phyloP scores from a whole-genome alignment of 1,140 invertebrate species.

The Drosophila mauritiana region DNA sequence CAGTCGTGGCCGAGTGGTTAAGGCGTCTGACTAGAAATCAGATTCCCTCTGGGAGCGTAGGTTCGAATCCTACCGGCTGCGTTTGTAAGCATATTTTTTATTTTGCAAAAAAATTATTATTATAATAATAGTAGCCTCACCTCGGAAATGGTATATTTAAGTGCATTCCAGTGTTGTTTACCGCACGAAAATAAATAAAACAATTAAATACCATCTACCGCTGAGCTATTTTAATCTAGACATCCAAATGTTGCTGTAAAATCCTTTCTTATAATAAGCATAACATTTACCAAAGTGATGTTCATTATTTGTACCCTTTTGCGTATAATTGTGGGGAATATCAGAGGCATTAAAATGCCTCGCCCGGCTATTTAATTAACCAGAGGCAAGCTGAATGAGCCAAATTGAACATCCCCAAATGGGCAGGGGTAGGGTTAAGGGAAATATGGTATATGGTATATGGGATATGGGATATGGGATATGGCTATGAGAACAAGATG shows the following conservation, averaged over 20 bases:
- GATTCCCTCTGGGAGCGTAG: slow-evolving; percentile 93
- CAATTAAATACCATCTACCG: neutral
- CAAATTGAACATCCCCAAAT: slow-evolving; percentile 18
- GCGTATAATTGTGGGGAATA: slow-evolving; percentile 25
- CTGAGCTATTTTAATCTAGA: neutral
- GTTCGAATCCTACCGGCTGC: slow-evolving; percentile 94
- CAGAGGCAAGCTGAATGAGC: slow-evolving; percentile 14
- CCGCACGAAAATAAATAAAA: neutral
- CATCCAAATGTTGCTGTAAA: neutral
- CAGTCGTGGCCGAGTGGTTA: slow-evolving; percentile 94
- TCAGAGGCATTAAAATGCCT: slow-evolving; percentile 58
- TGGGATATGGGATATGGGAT: neutral
- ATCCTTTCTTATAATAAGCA: neutral
- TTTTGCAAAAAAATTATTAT: no score
- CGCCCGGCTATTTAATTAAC: slow-evolving; percentile 60
- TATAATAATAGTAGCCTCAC: neutral
- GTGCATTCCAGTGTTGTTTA: no score
- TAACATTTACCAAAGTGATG: neutral
- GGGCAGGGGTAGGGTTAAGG: neutral
- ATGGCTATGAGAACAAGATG: slow-evolving; percentile 64
- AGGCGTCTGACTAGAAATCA: slow-evolving; percentile 89
- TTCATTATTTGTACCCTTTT: slow-evolving; percentile 1
- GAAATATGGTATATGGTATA: neutral
- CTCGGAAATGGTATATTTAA: no score
- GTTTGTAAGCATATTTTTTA: slow-evolving; percentile 43